Conservation (phyloP, 2,888 invertebrate species). For the Rhagophthalmus giganteus region DNA sequence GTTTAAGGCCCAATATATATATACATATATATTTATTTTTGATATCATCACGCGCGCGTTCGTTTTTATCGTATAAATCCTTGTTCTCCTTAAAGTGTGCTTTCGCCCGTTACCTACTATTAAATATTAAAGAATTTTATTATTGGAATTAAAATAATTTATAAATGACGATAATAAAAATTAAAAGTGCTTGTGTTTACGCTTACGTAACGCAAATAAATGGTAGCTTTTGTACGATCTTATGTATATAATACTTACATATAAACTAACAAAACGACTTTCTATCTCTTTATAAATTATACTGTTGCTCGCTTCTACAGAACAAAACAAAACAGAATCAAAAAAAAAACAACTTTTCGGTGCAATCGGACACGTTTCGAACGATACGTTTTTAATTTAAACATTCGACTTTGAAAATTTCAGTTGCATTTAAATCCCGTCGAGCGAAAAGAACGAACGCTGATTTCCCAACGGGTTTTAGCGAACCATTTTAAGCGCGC, state of each 20-base stretch:
- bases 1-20: too few relatives aligned
- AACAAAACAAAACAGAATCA: too few relatives aligned
- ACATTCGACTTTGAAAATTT: constrained; percentile 12
- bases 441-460: constrained; percentile 1
- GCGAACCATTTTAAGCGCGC: constrained; percentile 17
- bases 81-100: too few relatives aligned
- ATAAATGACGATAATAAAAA: constrained; percentile 19
- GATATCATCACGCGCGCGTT: too few relatives aligned
- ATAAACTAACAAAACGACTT: constrained; percentile 22
- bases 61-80: too few relatives aligned
- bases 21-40: too few relatives aligned
- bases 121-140: too few relatives aligned
- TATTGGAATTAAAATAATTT: constrained; percentile 9
- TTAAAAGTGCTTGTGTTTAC: constrained; percentile 28
- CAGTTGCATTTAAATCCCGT: constrained; percentile 13
- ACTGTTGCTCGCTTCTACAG: constrained; percentile 16
- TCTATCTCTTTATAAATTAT: constrained; percentile 27
- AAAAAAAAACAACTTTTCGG: too few relatives aligned
- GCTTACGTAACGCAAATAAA: constrained; percentile 28
- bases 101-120: too few relatives aligned
- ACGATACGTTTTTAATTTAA: neutral
- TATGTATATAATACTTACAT: constrained; percentile 17
- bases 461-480: constrained; percentile 22
- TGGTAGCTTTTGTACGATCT: constrained; percentile 30
- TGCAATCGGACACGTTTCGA: too few relatives aligned